Conservation (phyloP, 2,888 invertebrate species). For the Caenorhabditis zanzibari region DNA sequence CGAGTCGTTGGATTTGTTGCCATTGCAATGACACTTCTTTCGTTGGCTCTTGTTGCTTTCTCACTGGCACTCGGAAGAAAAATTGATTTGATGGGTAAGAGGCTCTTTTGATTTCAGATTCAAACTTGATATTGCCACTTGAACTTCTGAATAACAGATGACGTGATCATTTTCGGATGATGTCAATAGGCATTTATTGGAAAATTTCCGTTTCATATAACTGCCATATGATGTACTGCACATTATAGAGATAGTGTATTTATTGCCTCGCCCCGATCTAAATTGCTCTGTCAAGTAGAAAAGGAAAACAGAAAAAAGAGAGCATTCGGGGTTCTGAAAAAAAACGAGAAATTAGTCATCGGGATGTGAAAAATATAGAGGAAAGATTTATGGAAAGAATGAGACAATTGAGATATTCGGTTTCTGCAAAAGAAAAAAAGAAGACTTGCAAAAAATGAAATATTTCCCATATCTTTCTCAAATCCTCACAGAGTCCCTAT, state of each 20-base stretch:
- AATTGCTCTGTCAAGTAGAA: slow-evolving; percentile 10
- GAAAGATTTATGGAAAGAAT: neutral
- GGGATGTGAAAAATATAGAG: neutral
- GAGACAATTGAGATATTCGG: neutral
- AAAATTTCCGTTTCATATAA: slow-evolving; percentile 20
- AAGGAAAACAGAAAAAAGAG: neutral
- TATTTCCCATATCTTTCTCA: too few species aligned
- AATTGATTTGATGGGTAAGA: slow-evolving; percentile 81
- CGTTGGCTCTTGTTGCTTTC: slow-evolving; percentile 78
- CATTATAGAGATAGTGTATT: neutral
- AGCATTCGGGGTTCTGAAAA: neutral
- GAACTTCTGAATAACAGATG: slow-evolving; percentile 12
- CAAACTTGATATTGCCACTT: neutral
- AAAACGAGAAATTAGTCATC: too few species aligned
- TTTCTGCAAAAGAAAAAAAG: too few species aligned
- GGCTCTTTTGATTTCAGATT: slow-evolving; percentile 6
- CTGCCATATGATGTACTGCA: slow-evolving; percentile 5
- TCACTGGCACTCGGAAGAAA: slow-evolving; percentile 82
- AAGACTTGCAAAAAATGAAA: too few species aligned
- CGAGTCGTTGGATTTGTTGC: slow-evolving; percentile 81
- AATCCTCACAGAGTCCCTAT: too few species aligned
- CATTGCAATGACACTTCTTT: slow-evolving; percentile 77
- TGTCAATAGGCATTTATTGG: slow-evolving; percentile 19
- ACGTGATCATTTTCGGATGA: slow-evolving; percentile 8
- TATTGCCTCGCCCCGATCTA: neutral